A percentile compares a stretch with the other conserved stretches of the same genome.
phyloP scores from a whole-genome alignment of 2,797 vertebrate genomes.

The Lepus oiostolus region DNA sequence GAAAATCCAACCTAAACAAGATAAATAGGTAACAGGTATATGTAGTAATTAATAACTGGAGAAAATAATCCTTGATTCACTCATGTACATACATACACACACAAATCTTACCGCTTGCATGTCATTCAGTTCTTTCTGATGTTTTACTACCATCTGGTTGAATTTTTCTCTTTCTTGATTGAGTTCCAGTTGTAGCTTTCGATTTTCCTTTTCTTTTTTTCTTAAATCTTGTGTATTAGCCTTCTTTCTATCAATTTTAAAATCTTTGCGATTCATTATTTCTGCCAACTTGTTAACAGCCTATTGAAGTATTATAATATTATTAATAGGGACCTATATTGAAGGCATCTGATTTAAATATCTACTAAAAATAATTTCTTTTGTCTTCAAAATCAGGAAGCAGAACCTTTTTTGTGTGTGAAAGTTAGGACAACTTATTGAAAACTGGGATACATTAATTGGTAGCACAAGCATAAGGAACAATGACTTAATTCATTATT shows the following conservation, averaged over 20 bases:
- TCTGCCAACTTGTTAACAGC: slow-evolving; percentile 99
- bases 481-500: slow-evolving; percentile 18
- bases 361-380: slow-evolving; percentile 20
- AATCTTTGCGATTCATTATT: slow-evolving; percentile 99
- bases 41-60: neutral
- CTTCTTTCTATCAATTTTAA: slow-evolving; percentile 99
- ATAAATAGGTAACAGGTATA: neutral
- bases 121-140: slow-evolving; percentile 97
- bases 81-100: neutral
- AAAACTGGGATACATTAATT: neutral
- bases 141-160: slow-evolving; percentile 98
- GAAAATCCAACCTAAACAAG: slow-evolving; percentile 25
- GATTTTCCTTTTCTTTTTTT: slow-evolving; percentile 99
- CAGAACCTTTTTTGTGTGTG: neutral
- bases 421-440: slow-evolving; percentile 26
- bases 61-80: neutral
- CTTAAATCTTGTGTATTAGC: slow-evolving; percentile 97
- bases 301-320: slow-evolving; percentile 87
- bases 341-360: slow-evolving; percentile 49
- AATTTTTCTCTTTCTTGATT: slow-evolving; percentile 99
- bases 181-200: slow-evolving; percentile 97
- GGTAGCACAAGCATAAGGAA: neutral
- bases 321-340: slow-evolving; percentile 45
- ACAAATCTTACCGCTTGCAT: slow-evolving; percentile 95
- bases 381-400: slow-evolving; percentile 51